Evolutionary conservation across 2,888 invertebrate genomes (phyloP).

Genomic region (Pilophorus perplexus): DNA sequence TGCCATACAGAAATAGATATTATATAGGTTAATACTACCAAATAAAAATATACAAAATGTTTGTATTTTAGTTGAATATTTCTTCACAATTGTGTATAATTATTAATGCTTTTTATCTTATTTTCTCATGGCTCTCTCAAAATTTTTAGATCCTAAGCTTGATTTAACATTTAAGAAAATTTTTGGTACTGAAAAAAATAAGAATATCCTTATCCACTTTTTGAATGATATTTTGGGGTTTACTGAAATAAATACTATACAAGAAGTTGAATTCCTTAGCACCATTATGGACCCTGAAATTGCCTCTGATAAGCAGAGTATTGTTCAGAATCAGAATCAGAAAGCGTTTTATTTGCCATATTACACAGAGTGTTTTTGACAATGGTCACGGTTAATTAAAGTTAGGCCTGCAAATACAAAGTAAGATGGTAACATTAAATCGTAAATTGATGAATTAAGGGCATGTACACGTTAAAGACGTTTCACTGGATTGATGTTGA

Average conservation of each 20-base stretch:
- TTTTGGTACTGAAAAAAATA: constrained; percentile 35
- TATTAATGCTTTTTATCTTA: constrained; percentile 39
- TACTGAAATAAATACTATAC: constrained; percentile 44
- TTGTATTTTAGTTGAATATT: constrained; percentile 31
- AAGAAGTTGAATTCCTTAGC: constrained; percentile 48
- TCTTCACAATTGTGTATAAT: constrained; percentile 40
- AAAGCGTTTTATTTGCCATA: no score
- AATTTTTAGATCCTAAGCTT: constrained; percentile 25
- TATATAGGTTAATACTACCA: no score
- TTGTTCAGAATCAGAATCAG: no score
- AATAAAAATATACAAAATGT: no score
- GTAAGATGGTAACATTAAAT: no score
- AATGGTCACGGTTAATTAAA: no score
- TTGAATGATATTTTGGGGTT: constrained; percentile 35
- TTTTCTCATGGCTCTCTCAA: constrained; percentile 29
- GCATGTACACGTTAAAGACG: no score
- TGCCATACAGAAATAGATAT: no score
- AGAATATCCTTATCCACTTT: constrained; percentile 38
- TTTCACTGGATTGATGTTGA: no score
- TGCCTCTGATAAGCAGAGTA: constrained; percentile 47
- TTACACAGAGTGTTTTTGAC: no score
- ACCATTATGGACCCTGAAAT: constrained; percentile 39
- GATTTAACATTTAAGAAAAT: constrained; percentile 23
- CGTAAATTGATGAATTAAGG: no score
- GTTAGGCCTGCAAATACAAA: no score